A percentile compares a stretch with the other conserved stretches of the same genome.
These are phyloP conservation scores for Choloepus didactylus DNA, from an alignment of 2,797 vertebrate species.

Conservation along the genomic window DNA sequence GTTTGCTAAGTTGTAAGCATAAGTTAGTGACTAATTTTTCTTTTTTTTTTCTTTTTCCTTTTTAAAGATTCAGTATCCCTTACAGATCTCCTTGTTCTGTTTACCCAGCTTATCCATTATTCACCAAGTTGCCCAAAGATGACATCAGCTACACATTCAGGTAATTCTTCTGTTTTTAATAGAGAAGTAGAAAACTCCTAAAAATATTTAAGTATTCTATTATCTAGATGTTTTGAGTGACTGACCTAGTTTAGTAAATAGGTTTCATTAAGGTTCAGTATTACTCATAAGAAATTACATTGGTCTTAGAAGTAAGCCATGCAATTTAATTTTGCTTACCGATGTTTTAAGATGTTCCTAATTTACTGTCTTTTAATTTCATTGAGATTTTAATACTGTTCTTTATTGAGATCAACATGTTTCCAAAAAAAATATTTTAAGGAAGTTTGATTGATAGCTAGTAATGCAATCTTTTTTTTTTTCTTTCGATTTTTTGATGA, in stretches of 20 bases:
- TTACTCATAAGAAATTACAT: slow-evolving; percentile 20
- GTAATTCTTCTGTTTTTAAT: slow-evolving; percentile 87
- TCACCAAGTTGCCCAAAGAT: slow-evolving; percentile 89
- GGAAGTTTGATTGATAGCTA: background rate
- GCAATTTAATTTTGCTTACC: slow-evolving; percentile 61
- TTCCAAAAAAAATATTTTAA: slow-evolving; percentile 34
- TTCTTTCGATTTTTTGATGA: slow-evolving; percentile 36
- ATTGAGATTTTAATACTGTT: slow-evolving; percentile 50
- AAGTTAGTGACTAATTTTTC: background rate
- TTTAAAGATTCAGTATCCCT: slow-evolving; percentile 90
- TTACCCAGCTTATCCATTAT: slow-evolving; percentile 93
- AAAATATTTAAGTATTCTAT: slow-evolving; percentile 25
- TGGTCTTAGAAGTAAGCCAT: slow-evolving; percentile 57
- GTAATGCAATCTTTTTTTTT: background rate
- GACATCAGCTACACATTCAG: slow-evolving; percentile 87
- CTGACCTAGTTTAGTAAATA: slow-evolving; percentile 45
- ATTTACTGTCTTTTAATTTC: slow-evolving; percentile 23
- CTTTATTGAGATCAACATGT: slow-evolving; percentile 47
- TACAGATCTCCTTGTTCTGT: slow-evolving; percentile 92
- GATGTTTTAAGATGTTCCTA: slow-evolving; percentile 34
- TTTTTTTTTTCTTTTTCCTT: slow-evolving; percentile 42
- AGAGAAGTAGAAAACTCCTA: slow-evolving; percentile 45
- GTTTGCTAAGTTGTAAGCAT: slow-evolving; percentile 13
- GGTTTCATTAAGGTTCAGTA: slow-evolving; percentile 9
- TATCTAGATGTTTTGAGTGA: slow-evolving; percentile 51